Base-by-base conservation (phyloP, 2,888 invertebrate species). In the Melanostoma mellinum region DNA sequence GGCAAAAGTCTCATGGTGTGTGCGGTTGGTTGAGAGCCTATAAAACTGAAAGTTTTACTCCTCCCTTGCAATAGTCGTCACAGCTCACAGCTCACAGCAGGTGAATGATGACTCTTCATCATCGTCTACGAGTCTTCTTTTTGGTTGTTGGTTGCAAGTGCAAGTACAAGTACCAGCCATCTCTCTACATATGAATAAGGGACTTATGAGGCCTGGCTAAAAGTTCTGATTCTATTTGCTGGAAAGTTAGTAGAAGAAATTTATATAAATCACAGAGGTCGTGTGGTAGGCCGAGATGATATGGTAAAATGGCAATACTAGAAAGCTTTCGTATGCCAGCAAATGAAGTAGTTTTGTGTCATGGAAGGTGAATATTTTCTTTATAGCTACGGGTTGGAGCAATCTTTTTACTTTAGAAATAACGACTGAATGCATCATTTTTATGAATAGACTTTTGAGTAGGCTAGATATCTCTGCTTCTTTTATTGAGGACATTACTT, bases 31-130 rank as follows among this genome's bases (percentile, higher is more conserved):
- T 50, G 10, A 38, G 44, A 71, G 67, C 77, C 78, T 73, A 78
- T 73, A 78, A 73, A 61, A 67, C 67, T 40, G 42, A 74, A 52
- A 74, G 56, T 68, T 63, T n/a, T 68, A 73, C 77, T 63, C 72
- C 44, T 53, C 46, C 50, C 46, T 8, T 46, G 32, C 4, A n/a
- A 46, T 6, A 40, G 3, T 3, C 52, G 10, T 33, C 50, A 46
- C 44, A 60, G 20, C 20, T 63, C 67, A 33, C 63, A 61, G 67
- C 78, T 63, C 67, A 33, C 63, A 61, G 67, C 78, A 78, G 78
- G 78, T 82, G 73, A 82, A 78, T 68, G 82, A 73, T 82, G 68
- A n/a, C 46, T 42, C 82, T 74, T 68, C 78, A 52, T 78, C 82
- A 78, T 73, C 56, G 40, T 58, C 63, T 68, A 55, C 42, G n/a